Conservation (phyloP, 2,113 vertebrate species). For the Lagopus leucura region DNA sequence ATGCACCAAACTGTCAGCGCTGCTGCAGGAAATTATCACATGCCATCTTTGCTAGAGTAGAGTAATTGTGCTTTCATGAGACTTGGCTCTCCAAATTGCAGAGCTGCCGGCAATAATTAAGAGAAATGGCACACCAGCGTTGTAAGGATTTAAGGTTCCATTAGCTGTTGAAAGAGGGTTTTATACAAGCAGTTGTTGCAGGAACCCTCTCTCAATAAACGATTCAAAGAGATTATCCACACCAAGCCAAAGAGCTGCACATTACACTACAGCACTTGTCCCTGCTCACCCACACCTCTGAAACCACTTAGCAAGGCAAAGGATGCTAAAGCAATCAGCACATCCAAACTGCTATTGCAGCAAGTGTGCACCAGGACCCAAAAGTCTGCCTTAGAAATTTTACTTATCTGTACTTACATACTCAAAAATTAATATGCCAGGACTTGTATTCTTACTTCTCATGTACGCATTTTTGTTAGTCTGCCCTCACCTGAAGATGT, state of each 20-base stretch:
- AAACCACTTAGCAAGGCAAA: neutral
- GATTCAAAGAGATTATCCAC: neutral
- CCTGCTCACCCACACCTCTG: neutral
- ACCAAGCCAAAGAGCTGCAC: neutral
- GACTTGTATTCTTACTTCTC: neutral
- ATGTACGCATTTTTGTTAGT: neutral
- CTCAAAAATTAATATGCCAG: neutral
- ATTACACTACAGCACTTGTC: neutral
- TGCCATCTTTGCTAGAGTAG: neutral
- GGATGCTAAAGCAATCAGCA: neutral
- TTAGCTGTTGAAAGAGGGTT: neutral
- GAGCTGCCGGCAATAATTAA: neutral
- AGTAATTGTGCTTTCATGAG: neutral
- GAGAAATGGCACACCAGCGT: neutral
- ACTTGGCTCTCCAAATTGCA: neutral
- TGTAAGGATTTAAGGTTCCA: neutral
- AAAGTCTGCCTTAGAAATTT: neutral
- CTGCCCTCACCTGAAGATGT: neutral
- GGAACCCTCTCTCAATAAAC: neutral
- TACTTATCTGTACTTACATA: neutral
- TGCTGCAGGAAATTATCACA: neutral
- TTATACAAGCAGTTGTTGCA: neutral
- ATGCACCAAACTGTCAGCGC: neutral
- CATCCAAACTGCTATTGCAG: neutral
- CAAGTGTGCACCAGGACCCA: neutral